Base-by-base conservation (phyloP, 2,113 vertebrate genomes). In the Gavialis gangeticus region DNA sequence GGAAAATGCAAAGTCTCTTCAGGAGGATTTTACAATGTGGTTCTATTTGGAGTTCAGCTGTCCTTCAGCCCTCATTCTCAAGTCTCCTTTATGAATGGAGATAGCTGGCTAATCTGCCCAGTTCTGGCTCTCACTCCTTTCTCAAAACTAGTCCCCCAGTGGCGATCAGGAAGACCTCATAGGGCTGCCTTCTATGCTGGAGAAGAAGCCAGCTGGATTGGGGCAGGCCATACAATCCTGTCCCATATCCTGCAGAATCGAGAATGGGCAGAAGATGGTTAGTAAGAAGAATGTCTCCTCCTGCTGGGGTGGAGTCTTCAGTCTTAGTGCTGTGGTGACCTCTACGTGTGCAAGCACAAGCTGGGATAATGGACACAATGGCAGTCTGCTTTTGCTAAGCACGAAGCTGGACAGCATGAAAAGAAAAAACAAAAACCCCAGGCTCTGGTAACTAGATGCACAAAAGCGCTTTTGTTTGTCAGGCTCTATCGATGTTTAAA, bases 401-500 rank as follows among this genome's bases (percentile, higher is more conserved):
- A 73, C 34, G 46, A 73, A 22, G 21, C 34, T 37, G 46, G 69
- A 73, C 19, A 6, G 3, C 46, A 46, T 24, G 69, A 22, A 71
- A 46, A 71, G 13, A 34, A 34, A 34, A 34, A 34, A 4, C 34
- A 34, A 34, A 34, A 34, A 34, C 34, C 34, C 34, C 34, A 34
- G 46, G 46, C 46, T 46, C 46, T 89, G 85, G 89, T 88, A 91
- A 66, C 16, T 84, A 88, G 92, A 95, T 94, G 93, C 87, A 95
- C 93, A 95, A 96, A 97, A 89, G 77, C 37, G 57, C 83, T 84
- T 88, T 95, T 97, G 93, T 97, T 93, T 96, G 84, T 79, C 28
- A 54, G 81, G 73, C 79, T 92, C 91, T 95, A 92, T 95, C 93
- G 60, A 79, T 94, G 93, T 96, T 97, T 97, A 98, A 99, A 98